Conservation (phyloP, 2,797 vertebrate genomes). For the Phalloptychus januarius region DNA sequence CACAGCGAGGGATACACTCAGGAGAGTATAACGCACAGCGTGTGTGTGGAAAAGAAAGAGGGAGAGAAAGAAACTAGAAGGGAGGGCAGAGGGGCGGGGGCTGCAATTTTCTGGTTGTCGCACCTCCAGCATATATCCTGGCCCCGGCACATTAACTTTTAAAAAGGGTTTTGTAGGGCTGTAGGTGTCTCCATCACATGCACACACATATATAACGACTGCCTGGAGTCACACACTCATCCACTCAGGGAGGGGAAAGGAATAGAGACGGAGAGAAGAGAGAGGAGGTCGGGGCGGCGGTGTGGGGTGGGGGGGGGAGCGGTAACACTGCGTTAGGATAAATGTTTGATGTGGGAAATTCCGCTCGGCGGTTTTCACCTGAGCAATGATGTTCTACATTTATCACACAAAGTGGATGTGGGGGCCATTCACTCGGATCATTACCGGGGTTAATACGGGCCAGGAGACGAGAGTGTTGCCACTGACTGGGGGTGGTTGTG, state of each 20-base stretch:
- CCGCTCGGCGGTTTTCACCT: slow-evolving; percentile 69
- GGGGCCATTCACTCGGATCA: slow-evolving; percentile 69
- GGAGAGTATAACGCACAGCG: slow-evolving; percentile 83
- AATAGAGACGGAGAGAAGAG: slow-evolving; percentile 58
- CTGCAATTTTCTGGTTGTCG: slow-evolving; percentile 99
- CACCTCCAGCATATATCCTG: slow-evolving; percentile 93
- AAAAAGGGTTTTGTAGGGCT: slow-evolving; percentile 87
- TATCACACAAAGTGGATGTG: slow-evolving; percentile 70
- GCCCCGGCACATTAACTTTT: slow-evolving; percentile 91
- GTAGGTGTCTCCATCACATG: slow-evolving; percentile 79
- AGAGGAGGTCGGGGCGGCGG: slow-evolving; percentile 67
- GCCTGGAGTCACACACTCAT: slow-evolving; percentile 76
- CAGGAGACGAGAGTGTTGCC: slow-evolving; percentile 67
- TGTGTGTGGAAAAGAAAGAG: slow-evolving; percentile 49
- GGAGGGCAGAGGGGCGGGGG: slow-evolving; percentile 77
- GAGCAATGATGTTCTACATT: slow-evolving; percentile 73
- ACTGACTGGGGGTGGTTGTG: slow-evolving; percentile 63
- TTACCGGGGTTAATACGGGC: slow-evolving; percentile 74
- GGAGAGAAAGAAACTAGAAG: slow-evolving; percentile 59
- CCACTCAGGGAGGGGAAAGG: slow-evolving; percentile 59
- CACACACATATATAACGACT: slow-evolving; percentile 64
- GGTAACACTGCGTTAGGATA: slow-evolving; percentile 71
- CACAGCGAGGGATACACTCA: slow-evolving; percentile 92
- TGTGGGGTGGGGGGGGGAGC: slow-evolving; percentile 66
- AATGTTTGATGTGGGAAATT: slow-evolving; percentile 83